A percentile compares a stretch with the other conserved stretches of the same genome.
phyloP scores from a whole-genome alignment of 2,888 invertebrate species.

The Cheilosia variabilis region DNA sequence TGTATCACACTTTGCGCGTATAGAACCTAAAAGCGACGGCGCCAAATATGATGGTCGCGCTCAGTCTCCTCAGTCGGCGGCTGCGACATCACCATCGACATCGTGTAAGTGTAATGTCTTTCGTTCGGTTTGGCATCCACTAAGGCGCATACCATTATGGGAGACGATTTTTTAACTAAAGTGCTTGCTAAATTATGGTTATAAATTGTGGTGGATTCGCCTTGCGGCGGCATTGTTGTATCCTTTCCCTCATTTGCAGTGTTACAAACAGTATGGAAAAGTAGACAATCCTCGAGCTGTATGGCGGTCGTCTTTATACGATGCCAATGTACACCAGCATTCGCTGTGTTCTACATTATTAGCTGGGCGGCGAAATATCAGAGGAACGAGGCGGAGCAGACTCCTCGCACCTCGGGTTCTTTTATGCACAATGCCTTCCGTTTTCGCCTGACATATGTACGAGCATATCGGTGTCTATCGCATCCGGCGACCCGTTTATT shows the following conservation, averaged over 20 bases:
- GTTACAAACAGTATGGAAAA: slow-evolving; percentile 13
- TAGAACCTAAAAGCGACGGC: slow-evolving; percentile 66
- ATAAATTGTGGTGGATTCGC: slow-evolving; percentile 62
- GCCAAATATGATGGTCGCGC: slow-evolving; percentile 48
- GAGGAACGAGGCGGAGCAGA: slow-evolving; percentile 26
- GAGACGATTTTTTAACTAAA: slow-evolving; percentile 70
- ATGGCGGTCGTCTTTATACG: slow-evolving; percentile 22
- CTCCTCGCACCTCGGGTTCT: slow-evolving; percentile 48
- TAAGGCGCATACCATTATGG: slow-evolving; percentile 65
- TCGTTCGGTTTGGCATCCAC: slow-evolving; percentile 69
- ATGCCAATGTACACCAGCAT: slow-evolving; percentile 39
- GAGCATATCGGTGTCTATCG: slow-evolving; percentile 65
- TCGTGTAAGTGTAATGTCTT: slow-evolving; percentile 48
- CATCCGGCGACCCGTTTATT: slow-evolving; percentile 72
- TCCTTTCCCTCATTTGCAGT: slow-evolving; percentile 67
- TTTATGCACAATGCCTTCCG: slow-evolving; percentile 71
- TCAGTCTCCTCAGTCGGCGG: slow-evolving; percentile 8
- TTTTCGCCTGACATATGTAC: slow-evolving; percentile 47
- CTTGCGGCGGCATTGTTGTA: slow-evolving; percentile 57
- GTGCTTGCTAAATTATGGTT: slow-evolving; percentile 71
- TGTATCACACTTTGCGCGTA: slow-evolving; percentile 46
- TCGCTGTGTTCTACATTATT: slow-evolving; percentile 61
- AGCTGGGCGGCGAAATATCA: slow-evolving; percentile 6
- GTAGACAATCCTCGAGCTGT: slow-evolving; percentile 40
- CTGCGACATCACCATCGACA: slow-evolving; percentile 1